Percentiles rank a stretch among this genome's conserved stretches.
Evolutionary conservation across 2,113 vertebrate species (phyloP).

Genomic region (Clarias macrocephalus): DNA sequence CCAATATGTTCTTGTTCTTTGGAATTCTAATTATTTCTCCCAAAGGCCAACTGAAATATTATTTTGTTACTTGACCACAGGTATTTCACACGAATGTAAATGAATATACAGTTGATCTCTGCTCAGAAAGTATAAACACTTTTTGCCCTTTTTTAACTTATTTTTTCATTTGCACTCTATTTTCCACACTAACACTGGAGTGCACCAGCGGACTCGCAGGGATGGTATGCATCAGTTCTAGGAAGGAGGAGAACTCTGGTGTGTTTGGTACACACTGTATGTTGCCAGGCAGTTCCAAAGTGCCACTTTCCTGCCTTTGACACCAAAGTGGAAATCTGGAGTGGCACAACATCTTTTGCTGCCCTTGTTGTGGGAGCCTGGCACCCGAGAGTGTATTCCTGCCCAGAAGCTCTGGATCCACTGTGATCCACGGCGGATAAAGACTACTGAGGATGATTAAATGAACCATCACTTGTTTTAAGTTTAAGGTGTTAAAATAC

Average conservation of each 20-base stretch:
- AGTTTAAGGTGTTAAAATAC: background rate
- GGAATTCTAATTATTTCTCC: background rate
- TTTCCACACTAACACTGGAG: background rate
- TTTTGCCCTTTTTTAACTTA: background rate
- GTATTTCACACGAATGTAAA: background rate
- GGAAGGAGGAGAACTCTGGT: background rate
- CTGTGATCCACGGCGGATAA: background rate
- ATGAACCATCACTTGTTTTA: background rate
- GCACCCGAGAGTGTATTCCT: background rate
- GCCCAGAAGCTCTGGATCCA: background rate
- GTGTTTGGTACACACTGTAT: conserved; percentile 50
- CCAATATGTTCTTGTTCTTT: background rate
- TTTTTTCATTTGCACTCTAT: background rate
- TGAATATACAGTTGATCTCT: background rate
- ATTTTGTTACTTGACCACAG: background rate
- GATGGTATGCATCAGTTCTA: background rate
- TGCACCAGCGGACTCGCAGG: background rate
- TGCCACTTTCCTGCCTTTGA: conserved; percentile 20
- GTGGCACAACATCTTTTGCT: conserved; percentile 1
- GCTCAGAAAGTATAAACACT: background rate
- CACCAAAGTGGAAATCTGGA: conserved; percentile 14
- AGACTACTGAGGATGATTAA: background rate
- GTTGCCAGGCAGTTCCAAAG: conserved; percentile 50
- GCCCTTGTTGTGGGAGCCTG: background rate
- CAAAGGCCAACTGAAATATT: background rate